Percentiles rank a stretch among this genome's conserved stretches.
Evolutionary conservation across 1,140 invertebrate species (phyloP).

Genomic region (Cylas formicarius): DNA sequence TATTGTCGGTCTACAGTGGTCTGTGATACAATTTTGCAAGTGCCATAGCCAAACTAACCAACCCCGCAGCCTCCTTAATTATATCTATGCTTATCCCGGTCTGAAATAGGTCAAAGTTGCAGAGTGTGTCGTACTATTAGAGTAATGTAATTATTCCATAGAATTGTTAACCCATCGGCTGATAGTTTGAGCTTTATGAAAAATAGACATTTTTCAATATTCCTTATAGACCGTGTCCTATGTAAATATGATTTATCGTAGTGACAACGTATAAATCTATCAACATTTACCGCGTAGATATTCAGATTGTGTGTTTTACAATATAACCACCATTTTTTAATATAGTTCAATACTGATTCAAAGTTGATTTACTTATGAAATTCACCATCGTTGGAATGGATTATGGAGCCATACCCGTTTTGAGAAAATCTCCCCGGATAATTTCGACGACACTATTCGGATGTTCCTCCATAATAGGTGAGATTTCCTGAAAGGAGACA

Average conservation of each 20-base stretch:
- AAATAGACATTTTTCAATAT: constrained; percentile 2
- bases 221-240: not conserved
- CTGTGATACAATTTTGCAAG: constrained; percentile 14
- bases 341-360: not conserved
- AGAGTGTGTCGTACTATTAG: constrained; percentile 7
- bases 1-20: no score
- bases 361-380: not conserved
- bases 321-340: constrained; percentile 9
- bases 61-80: constrained; percentile 9
- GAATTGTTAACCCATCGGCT: constrained; percentile 7
- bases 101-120: not conserved
- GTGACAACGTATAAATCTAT: constrained; percentile 1
- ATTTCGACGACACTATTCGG: constrained; percentile 5
- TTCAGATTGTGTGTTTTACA: not conserved
- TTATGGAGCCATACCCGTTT: constrained; percentile 1
- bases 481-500: constrained; percentile 4
- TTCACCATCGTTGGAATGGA: constrained; percentile 4
- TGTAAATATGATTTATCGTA: not conserved
- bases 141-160: constrained; percentile 1
- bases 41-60: not conserved
- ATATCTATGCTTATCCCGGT: not conserved
- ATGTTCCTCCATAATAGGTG: constrained; percentile 10
- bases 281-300: constrained; percentile 4
- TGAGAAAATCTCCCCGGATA: constrained; percentile 5
- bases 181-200: constrained; percentile 6